A percentile compares a stretch with the other conserved stretches of the same genome.
These are phyloP conservation scores for Saccopteryx bilineata DNA, from an alignment of 2,113 vertebrate species.

Conservation along the genomic window DNA sequence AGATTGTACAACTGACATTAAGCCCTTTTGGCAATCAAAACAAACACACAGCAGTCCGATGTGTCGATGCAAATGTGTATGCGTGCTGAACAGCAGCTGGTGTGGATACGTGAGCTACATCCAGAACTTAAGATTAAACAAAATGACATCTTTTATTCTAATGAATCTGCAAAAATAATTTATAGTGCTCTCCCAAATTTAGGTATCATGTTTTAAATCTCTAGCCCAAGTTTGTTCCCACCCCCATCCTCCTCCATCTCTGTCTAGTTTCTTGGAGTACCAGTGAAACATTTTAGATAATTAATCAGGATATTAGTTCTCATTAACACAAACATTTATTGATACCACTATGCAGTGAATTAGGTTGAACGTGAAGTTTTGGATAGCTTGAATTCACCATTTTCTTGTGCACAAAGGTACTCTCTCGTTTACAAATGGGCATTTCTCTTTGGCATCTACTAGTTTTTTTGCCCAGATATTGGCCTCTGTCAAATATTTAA, in stretches of 20 bases:
- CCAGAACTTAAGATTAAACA: constrained; percentile 68
- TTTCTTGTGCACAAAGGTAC: constrained; percentile 75
- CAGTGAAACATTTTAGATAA: constrained; percentile 80
- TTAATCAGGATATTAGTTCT: constrained; percentile 81
- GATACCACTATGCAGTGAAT: constrained; percentile 79
- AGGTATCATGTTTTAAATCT: constrained; percentile 54
- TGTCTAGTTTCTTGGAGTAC: constrained; percentile 64
- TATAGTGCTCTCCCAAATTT: constrained; percentile 52
- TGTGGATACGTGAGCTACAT: constrained; percentile 74
- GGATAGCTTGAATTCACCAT: constrained; percentile 72
- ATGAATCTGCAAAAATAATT: constrained; percentile 70
- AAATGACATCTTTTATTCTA: constrained; percentile 72
- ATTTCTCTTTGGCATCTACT: constrained; percentile 96
- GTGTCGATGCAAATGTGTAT: constrained; percentile 77
- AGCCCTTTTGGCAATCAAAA: constrained; percentile 90
- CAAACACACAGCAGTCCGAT: constrained; percentile 76
- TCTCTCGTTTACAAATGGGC: constrained; percentile 86
- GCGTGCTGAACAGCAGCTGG: constrained; percentile 61
- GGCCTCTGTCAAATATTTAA: constrained; percentile 87
- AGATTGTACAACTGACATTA: constrained; percentile 86
- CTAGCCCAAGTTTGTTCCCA: constrained; percentile 25
- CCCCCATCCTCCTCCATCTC: neutral
- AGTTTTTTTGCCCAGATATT: constrained; percentile 87
- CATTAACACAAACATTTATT: constrained; percentile 83
- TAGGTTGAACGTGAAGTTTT: constrained; percentile 79